Conservation (phyloP, 2,888 invertebrate species). For the Actias luna region DNA sequence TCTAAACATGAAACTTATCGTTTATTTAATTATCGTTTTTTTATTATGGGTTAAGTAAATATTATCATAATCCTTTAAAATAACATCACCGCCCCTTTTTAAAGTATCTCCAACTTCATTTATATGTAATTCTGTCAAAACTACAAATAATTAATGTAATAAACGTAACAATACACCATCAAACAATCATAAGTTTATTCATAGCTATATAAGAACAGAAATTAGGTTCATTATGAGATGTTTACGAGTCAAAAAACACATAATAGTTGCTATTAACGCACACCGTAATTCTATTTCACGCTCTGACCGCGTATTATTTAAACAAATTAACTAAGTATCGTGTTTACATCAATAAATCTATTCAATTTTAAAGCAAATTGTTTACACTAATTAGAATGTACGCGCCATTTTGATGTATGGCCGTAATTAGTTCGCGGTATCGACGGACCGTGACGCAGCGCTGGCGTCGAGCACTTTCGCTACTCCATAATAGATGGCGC, state of each 20-base stretch:
- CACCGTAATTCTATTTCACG: constrained; percentile 17
- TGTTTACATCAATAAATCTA: constrained; percentile 69
- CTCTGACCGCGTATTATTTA: constrained; percentile 18
- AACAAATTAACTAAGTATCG: constrained; percentile 38
- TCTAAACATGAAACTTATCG: too few species aligned
- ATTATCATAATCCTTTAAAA: too few species aligned
- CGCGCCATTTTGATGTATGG: constrained; percentile 53
- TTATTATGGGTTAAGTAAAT: too few species aligned
- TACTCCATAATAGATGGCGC: constrained; percentile 71
- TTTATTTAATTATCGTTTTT: too few species aligned
- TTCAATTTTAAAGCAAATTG: constrained; percentile 69
- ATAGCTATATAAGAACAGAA: not conserved
- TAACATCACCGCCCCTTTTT: too few species aligned
- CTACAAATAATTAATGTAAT: not conserved
- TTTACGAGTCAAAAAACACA: constrained; percentile 11
- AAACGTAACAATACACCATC: not conserved
- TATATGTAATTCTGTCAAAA: not conserved
- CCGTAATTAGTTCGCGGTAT: constrained; percentile 38
- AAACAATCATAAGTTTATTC: not conserved
- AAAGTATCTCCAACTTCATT: too few species aligned
- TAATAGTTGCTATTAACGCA: constrained; percentile 10
- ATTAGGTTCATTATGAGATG: constrained; percentile 6
- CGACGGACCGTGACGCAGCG: constrained; percentile 52
- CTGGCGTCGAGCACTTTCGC: constrained; percentile 37
- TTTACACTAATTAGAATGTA: constrained; percentile 53